Evolutionary conservation across 30 jellyfish, hydroid and myxozoan species (phyloP).

Genomic region (Hydractinia echinata): DNA sequence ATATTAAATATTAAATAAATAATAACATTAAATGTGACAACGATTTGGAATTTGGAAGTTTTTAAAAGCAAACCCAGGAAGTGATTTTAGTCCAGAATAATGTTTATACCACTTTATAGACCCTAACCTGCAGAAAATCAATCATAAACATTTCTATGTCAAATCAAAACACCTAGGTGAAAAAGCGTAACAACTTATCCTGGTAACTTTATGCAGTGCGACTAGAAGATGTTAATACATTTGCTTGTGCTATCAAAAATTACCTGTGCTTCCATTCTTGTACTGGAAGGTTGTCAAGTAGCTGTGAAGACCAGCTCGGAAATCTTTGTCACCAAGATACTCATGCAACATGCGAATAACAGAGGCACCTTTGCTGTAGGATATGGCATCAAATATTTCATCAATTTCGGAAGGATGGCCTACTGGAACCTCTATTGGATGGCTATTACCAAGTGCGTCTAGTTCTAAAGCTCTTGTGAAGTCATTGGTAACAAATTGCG

Average conservation of each 20-base stretch:
- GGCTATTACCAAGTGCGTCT: slow-evolving; percentile 90
- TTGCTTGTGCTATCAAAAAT: background rate
- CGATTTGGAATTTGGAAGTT: too few relatives aligned
- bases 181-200: too few relatives aligned
- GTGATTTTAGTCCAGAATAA: too few relatives aligned
- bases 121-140: too few relatives aligned
- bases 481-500: slow-evolving; percentile 75
- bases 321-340: slow-evolving; percentile 80
- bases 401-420: slow-evolving; percentile 97
- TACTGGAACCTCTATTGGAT: slow-evolving; percentile 71
- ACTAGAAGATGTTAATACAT: too few relatives aligned
- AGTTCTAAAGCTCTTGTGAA: slow-evolving; percentile 77
- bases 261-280: slow-evolving; percentile 87
- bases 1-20: too few relatives aligned
- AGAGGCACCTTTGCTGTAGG: slow-evolving; percentile 97
- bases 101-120: too few relatives aligned
- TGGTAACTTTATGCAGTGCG: too few relatives aligned
- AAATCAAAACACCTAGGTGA: too few relatives aligned
- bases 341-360: slow-evolving; percentile 95
- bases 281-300: slow-evolving; percentile 59
- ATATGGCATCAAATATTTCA: slow-evolving; percentile 94
- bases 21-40: too few relatives aligned
- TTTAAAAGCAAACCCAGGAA: too few relatives aligned
- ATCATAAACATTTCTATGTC: too few relatives aligned
- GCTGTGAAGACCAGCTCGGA: slow-evolving; percentile 71